phyloP scores from a whole-genome alignment of 2,113 vertebrate species.

The Hiodon tergisus region DNA sequence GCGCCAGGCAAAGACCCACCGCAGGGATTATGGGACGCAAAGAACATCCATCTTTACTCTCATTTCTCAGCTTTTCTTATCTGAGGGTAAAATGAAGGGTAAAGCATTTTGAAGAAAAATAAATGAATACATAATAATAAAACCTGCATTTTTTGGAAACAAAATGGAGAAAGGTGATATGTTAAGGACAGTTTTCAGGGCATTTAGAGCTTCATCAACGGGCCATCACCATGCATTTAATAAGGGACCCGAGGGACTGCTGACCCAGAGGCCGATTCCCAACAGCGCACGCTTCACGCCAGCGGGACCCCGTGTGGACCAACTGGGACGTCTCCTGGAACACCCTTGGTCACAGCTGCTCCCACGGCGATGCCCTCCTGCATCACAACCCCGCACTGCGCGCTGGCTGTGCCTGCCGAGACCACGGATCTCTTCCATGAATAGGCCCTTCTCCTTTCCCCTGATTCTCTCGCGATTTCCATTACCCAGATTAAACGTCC shows the following conservation, averaged over 20 bases:
- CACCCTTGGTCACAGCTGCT: neutral
- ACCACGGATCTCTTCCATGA: neutral
- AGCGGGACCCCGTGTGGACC: no score
- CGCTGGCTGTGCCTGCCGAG: no score
- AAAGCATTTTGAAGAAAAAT: neutral
- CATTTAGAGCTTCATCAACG: no score
- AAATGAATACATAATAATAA: neutral
- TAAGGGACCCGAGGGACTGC: no score
- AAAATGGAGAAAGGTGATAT: neutral
- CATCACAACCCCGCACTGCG: neutral
- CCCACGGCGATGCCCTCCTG: neutral
- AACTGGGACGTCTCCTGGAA: no score
- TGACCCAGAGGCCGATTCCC: no score
- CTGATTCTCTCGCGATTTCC: neutral
- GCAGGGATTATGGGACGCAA: neutral
- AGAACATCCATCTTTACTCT: neutral
- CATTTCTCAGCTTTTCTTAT: neutral
- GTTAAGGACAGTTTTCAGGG: neutral
- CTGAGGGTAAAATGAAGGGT: neutral
- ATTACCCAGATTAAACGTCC: no score
- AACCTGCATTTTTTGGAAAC: neutral
- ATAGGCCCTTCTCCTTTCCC: neutral
- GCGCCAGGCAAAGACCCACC: constrained; percentile 38
- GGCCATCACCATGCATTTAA: no score
- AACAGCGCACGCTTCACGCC: no score